These are phyloP conservation scores for Xanthostigma xanthostigma DNA, from an alignment of 2,888 invertebrate genomes.

Conservation along the genomic window DNA sequence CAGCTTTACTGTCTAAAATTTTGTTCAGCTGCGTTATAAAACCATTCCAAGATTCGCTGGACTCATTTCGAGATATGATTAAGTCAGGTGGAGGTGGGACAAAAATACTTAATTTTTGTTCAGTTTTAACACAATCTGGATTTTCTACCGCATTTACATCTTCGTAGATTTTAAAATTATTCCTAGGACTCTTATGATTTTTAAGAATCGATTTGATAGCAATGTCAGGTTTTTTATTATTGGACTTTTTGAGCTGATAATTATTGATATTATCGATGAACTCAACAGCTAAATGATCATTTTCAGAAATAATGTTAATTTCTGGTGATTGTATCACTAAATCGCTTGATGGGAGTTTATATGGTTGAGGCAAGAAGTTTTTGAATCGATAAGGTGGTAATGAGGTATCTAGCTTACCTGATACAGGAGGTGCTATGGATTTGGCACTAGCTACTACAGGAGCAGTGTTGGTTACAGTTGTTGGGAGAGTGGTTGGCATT, in stretches of 20 bases:
- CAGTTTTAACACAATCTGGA: slow-evolving; percentile 4
- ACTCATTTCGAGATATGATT: slow-evolving; percentile 25
- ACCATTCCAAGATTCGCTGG: slow-evolving; percentile 32
- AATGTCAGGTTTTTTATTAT: background rate
- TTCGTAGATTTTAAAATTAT: background rate
- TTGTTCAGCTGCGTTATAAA: slow-evolving; percentile 33
- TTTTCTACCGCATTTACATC: background rate
- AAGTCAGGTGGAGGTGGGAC: slow-evolving; percentile 25
- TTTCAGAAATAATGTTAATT: slow-evolving; percentile 5
- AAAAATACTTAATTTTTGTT: slow-evolving; percentile 24
- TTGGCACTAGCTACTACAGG: slow-evolving; percentile 26
- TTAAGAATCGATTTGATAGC: slow-evolving; percentile 1
- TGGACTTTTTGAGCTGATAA: no score
- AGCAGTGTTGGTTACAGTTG: background rate
- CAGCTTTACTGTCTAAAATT: slow-evolving; percentile 31
- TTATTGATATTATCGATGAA: background rate
- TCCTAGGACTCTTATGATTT: background rate
- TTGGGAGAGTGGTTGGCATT: background rate
- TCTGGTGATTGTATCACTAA: slow-evolving; percentile 2
- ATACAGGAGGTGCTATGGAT: slow-evolving; percentile 12
- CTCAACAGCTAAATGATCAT: background rate
- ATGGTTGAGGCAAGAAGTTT: slow-evolving; percentile 2
- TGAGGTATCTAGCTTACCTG: slow-evolving; percentile 8
- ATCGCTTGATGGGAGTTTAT: slow-evolving; percentile 2
- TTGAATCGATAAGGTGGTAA: background rate